Evolutionary conservation across 2,113 vertebrate genomes (phyloP).

Genomic region (Sorex fumeus): DNA sequence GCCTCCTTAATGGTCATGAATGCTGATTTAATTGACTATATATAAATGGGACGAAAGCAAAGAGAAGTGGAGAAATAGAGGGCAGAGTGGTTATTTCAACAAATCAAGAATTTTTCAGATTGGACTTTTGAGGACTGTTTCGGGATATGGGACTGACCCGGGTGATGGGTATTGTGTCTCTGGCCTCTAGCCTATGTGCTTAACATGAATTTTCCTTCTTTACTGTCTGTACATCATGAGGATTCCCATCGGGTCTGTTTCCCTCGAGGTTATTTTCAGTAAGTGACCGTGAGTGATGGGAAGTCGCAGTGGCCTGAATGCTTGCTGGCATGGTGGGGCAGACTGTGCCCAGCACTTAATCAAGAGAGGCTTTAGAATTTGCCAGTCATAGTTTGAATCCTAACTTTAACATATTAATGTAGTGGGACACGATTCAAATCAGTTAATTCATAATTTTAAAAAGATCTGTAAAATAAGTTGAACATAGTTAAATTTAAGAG

Average conservation of each 20-base stretch:
- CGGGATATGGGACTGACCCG: not conserved
- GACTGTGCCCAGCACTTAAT: not conserved
- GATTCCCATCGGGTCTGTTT: not conserved
- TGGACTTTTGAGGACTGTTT: conserved; percentile 19
- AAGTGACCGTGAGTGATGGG: too few relatives aligned
- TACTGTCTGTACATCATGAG: not conserved
- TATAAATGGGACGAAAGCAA: conserved; percentile 58
- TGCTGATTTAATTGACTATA: not conserved
- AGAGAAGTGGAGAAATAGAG: conserved; percentile 14
- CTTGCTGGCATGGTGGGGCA: not conserved
- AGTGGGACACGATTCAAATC: not conserved
- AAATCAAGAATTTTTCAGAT: conserved; percentile 51
- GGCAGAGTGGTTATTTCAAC: conserved; percentile 67
- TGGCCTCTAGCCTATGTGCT: not conserved
- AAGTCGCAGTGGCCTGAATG: accelerated
- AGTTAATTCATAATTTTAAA: too few relatives aligned
- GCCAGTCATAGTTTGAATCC: not conserved
- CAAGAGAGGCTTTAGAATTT: not conserved
- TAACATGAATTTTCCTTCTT: not conserved
- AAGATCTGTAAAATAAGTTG: not conserved
- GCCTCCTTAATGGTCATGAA: conserved; percentile 27
- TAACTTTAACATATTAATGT: not conserved
- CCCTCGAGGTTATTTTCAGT: not conserved
- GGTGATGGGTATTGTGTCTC: not conserved
- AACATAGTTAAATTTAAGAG: not conserved